Evolutionary conservation across 2,113 vertebrate species (phyloP), one percentile per base, ranked within the genome.

Genomic region (Lepisosteus oculatus): DNA sequence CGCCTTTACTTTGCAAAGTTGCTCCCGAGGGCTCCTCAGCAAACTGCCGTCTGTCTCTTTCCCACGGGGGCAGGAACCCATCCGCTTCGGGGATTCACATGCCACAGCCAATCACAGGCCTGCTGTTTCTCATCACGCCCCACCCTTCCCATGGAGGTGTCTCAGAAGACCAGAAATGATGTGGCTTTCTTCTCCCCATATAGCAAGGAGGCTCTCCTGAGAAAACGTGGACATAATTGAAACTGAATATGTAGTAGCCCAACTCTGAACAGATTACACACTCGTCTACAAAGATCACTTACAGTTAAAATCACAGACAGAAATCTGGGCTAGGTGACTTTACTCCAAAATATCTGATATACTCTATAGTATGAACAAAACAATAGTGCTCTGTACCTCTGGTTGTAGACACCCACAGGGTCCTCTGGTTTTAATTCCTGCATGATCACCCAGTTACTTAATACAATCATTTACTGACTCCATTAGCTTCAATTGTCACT

Each of bases 21-120:
- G 42, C 43, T 89, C 88, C 88, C 88, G 6, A 29, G 86, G 87
- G 87, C 77, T 78, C 76, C 83, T 83, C 84, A 78, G 84, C 85
- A 88, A 87, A 88, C 89, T 84, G 84, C 87, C 86, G 85, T 79
- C 80, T 83, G 75, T 85, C 84, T 89, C 85, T 75, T 80, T 89
- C 88, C 87, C 89, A 83, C 85, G 84, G 88, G 87, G 84, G 81
- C 80, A 79, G 83, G 80, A 78, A 81, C 79, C 55, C 74, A 84
- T 85, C 86, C 85, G 84, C 83, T 72, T 77, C 74, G 72, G 88
- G 86, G 86, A 86, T 85, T 74, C 65, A 67, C 14, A 70, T 68
- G 74, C 73, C 69, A 77, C 77, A 84, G 77, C 82, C 80, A 84
- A 84, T 81, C 80, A 80, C 67, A 77, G 65, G 57, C 67, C 43